Percentiles rank a stretch among this genome's conserved stretches.
phyloP scores from a whole-genome alignment of 2,888 invertebrate genomes.

The Labia minor region DNA sequence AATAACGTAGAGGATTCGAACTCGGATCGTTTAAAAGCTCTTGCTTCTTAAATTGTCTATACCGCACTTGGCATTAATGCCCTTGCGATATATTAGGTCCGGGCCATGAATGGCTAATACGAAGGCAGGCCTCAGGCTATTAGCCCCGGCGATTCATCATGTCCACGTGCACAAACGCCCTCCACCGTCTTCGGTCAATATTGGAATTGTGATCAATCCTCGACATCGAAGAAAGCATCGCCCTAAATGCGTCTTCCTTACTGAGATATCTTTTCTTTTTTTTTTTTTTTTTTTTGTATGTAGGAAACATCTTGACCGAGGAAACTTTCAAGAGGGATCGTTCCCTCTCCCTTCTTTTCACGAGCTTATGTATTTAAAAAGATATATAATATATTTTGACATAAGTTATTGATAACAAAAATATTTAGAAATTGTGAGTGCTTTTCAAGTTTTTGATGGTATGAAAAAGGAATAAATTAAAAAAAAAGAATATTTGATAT shows the following conservation, averaged over 20 bases:
- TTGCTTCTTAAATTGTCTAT: no score
- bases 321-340: constrained; percentile 4
- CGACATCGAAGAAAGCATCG: neutral
- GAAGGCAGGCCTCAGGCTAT: neutral
- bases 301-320: neutral
- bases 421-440: neutral
- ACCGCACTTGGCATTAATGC: neutral
- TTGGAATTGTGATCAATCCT: constrained; percentile 13
- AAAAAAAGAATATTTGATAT: no score
- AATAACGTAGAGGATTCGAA: no score
- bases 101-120: constrained; percentile 2
- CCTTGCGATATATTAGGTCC: neutral
- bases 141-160: constrained; percentile 13
- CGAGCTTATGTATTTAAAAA: neutral
- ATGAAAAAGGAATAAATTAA: no score
- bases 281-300: no score
- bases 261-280: neutral
- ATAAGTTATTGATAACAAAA: neutral
- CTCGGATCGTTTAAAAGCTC: no score
- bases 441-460: no score
- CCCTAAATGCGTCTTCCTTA: neutral
- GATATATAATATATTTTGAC: neutral
- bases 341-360: neutral
- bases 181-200: neutral
- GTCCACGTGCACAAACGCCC: neutral